phyloP scores from a whole-genome alignment of 2,888 invertebrate genomes.

The Loripinus fragilis region DNA sequence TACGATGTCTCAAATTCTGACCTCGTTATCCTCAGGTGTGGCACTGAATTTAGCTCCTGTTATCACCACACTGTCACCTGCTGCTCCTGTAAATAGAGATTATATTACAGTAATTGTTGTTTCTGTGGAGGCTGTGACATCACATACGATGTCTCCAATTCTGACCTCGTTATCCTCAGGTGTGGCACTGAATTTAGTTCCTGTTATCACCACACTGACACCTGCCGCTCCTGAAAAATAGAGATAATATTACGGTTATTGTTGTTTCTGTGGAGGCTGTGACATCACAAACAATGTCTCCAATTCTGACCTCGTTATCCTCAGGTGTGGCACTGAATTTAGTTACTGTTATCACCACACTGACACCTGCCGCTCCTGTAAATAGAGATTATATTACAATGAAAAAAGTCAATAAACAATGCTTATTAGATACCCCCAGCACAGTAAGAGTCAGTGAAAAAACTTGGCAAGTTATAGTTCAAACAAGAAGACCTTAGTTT shows the following conservation, averaged over 20 bases:
- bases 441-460: too few relatives aligned
- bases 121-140: too few relatives aligned
- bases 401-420: too few relatives aligned
- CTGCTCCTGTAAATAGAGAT: conserved; percentile 8
- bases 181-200: conserved; percentile 69
- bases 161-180: conserved; percentile 61
- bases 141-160: conserved; percentile 72
- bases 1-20: conserved; percentile 67
- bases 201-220: conserved; percentile 59
- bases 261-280: too few relatives aligned
- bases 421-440: too few relatives aligned
- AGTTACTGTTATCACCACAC: conserved; percentile 65
- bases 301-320: conserved; percentile 69
- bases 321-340: conserved; percentile 63
- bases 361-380: conserved; percentile 16
- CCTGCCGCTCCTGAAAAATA: conserved; percentile 6
- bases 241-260: too few relatives aligned
- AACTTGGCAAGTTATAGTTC: too few relatives aligned
- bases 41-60: conserved; percentile 73
- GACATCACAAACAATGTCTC: conserved; percentile 71
- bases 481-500: too few relatives aligned
- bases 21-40: conserved; percentile 55
- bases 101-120: too few relatives aligned
- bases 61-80: conserved; percentile 42
- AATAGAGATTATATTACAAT: too few relatives aligned